Evolutionary conservation across 2,113 vertebrate genomes (phyloP).

Genomic region (Ellobius talpinus): DNA sequence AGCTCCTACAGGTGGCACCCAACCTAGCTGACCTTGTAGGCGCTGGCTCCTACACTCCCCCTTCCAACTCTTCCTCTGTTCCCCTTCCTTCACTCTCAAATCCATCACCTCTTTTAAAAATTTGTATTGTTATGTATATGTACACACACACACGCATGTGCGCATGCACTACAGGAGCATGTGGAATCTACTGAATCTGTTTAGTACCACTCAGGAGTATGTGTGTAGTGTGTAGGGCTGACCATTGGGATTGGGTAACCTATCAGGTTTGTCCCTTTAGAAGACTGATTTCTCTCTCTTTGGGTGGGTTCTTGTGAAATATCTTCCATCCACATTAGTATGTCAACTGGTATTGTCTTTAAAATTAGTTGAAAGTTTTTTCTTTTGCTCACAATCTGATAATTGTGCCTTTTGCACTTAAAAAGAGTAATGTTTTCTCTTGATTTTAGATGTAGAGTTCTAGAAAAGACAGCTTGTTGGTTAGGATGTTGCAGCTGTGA

Average conservation of each 20-base stretch:
- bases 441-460: constrained; percentile 25
- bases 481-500: background rate
- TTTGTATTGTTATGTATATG: constrained; percentile 7
- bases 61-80: background rate
- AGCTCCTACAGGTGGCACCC: too few species aligned
- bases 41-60: too few species aligned
- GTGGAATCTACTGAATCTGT: background rate
- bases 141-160: background rate
- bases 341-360: background rate
- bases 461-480: background rate
- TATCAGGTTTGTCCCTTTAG: background rate
- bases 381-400: background rate
- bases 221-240: background rate
- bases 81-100: background rate
- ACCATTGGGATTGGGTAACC: background rate
- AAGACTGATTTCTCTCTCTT: background rate
- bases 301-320: background rate
- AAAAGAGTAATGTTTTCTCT: constrained; percentile 14
- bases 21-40: too few species aligned
- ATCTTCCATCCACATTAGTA: background rate
- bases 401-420: background rate
- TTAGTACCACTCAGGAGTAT: background rate
- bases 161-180: too few species aligned
- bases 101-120: background rate
- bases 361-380: background rate